Evolutionary conservation across 2,113 vertebrate genomes (phyloP), one percentile per base, ranked within the genome.

Genomic region (Oreochromis aureus): DNA sequence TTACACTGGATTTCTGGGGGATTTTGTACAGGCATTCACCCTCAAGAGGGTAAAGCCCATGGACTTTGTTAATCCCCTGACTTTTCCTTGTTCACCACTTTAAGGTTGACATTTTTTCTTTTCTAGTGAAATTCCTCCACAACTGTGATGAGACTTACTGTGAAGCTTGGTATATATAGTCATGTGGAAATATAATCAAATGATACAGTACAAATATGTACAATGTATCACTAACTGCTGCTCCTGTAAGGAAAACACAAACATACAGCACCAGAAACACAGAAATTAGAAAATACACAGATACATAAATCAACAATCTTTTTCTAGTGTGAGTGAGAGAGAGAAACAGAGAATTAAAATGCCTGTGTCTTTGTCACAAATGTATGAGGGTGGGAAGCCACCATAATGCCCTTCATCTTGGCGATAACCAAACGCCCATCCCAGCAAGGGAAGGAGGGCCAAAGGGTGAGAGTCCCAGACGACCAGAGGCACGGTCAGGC

Each of bases 341-440:
- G 58, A 61, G 58, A 61, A 16, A 32, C 15, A 61, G 56, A 1
- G 16, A 7, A 18, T 36, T 36, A 36, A 63, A 63, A 12, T 36
- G 10, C 59, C 59, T 63, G 32, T 63, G 32, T 63, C 32, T 63
- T 63, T 63, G 59, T 63, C 32, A 63, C 18, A 63, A 63, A 63
- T 63, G 18, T 12, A 63, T n/a, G 59, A 66, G 61, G 32, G 3
- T 66, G 18, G 32, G 1, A 39, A 66, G 32, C 32, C 18, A 39
- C 18, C 7, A 39, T 66, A 66, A 66, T 39, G 18, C 10, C 10
- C 32, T 18, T 36, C 61, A 39, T 66, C 3, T 0, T 13, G 34
- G 5, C 10, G 0, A 66, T 4, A 66, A 66, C 61, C 61, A 66
- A 36, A 39, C 34, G 0, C 34, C 34, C 10, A 66, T 66, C 61